Conservation (phyloP, 2,888 invertebrate genomes). For the Carpatolechia fugitivella region DNA sequence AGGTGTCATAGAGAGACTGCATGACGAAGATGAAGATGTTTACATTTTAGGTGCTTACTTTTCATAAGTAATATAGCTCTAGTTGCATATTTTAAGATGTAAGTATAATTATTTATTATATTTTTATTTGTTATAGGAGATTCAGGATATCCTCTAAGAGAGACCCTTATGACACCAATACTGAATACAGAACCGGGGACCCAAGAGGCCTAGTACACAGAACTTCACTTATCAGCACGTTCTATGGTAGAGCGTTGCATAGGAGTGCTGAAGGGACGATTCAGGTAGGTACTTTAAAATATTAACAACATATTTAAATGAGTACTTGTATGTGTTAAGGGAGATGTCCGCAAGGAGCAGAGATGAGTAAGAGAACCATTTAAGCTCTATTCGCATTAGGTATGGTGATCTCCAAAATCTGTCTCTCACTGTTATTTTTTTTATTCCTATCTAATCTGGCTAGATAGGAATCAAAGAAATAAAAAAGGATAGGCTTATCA, state of each 20-base stretch:
- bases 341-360: too few species aligned
- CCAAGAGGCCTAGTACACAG: conserved; percentile 15
- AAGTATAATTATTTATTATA: background rate
- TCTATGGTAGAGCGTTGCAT: conserved; percentile 15
- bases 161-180: conserved; percentile 21
- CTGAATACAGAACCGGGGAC: conserved; percentile 19
- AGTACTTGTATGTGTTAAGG: too few species aligned
- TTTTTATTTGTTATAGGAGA: background rate
- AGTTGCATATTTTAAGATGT: too few species aligned
- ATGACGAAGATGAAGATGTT: background rate
- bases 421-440: background rate
- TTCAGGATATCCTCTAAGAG: conserved; percentile 17
- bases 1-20: conserved; percentile 1
- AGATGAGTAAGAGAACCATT: too few species aligned
- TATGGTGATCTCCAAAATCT: too few species aligned
- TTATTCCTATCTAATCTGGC: too few species aligned
- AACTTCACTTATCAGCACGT: conserved; percentile 17
- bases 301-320: too few species aligned
- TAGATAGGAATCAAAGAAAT: too few species aligned
- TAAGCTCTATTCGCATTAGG: too few species aligned
- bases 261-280: conserved; percentile 22
- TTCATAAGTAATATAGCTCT: background rate
- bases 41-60: background rate
- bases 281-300: conserved; percentile 1
- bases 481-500: too few species aligned